A percentile compares a stretch with the other conserved stretches of the same genome.
phyloP scores from a whole-genome alignment of 2,888 invertebrate genomes.

The Tigriopus californicus region DNA sequence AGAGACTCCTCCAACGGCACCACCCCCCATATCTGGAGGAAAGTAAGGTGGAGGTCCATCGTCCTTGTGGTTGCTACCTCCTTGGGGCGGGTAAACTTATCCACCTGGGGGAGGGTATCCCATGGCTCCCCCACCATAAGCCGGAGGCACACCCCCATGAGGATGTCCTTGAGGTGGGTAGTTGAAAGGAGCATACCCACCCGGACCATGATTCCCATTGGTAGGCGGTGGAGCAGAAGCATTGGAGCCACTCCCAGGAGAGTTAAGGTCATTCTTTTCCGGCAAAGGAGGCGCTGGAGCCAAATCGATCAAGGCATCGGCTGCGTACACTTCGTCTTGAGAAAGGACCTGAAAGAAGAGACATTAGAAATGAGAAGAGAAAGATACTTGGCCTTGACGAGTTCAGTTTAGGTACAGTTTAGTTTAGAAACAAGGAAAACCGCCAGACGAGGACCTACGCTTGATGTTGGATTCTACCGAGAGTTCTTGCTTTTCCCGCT shows the following conservation, averaged over 20 bases:
- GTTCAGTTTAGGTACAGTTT: too few relatives aligned
- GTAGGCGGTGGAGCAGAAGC: constrained; percentile 17
- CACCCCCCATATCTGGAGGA: not conserved
- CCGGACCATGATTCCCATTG: constrained; percentile 20
- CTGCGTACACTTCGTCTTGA: constrained; percentile 1
- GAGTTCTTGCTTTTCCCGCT: too few relatives aligned
- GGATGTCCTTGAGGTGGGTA: constrained; percentile 3
- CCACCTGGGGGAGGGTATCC: not conserved
- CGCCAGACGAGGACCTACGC: too few relatives aligned
- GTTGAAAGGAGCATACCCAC: constrained; percentile 24
- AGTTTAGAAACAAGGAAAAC: too few relatives aligned
- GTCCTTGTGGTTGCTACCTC: too few relatives aligned
- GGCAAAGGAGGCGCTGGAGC: not conserved
- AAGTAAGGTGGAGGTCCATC: not conserved
- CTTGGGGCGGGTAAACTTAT: not conserved
- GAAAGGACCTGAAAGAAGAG: constrained; percentile 16
- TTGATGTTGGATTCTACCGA: too few relatives aligned
- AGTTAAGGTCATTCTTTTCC: constrained; percentile 29
- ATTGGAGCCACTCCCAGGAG: constrained; percentile 31
- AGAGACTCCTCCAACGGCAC: constrained; percentile 11
- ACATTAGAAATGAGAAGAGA: too few relatives aligned
- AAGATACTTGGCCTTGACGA: too few relatives aligned
- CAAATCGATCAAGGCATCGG: constrained; percentile 33
- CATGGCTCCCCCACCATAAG: not conserved
- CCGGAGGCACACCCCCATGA: not conserved